Percentiles rank a stretch among this genome's conserved stretches.
These are phyloP conservation scores for Meiosimyza platycephala DNA, from an alignment of 2,888 invertebrate genomes.

Conservation along the genomic window DNA sequence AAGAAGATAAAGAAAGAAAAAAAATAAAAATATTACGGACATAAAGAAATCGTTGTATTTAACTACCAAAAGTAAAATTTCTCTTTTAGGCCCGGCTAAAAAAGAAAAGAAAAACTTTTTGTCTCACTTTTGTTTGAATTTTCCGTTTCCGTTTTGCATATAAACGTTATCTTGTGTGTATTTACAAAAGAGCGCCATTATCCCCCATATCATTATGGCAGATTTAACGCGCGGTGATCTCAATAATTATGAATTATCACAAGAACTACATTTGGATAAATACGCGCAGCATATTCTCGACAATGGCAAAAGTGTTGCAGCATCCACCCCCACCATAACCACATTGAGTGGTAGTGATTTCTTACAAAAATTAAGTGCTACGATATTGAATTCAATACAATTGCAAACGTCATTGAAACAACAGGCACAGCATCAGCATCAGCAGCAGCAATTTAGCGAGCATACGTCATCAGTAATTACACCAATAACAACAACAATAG, in stretches of 20 bases:
- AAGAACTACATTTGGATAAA: slow-evolving; percentile 62
- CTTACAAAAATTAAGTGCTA: slow-evolving; percentile 61
- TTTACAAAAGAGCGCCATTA: too few relatives aligned
- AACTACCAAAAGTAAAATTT: background rate
- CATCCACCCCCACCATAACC: slow-evolving; percentile 58
- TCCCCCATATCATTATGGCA: background rate
- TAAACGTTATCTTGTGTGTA: too few relatives aligned
- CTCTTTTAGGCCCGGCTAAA: background rate
- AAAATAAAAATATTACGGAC: background rate
- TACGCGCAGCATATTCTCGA: slow-evolving; percentile 60
- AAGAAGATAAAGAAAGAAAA: background rate
- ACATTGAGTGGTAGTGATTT: slow-evolving; percentile 57
- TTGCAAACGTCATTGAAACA: slow-evolving; percentile 45
- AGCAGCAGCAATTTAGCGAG: background rate
- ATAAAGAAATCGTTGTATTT: background rate
- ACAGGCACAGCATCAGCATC: slow-evolving; percentile 5
- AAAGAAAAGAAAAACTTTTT: slow-evolving; percentile 2
- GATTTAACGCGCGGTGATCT: background rate
- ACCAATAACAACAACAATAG: slow-evolving; percentile 13
- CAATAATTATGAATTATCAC: slow-evolving; percentile 56
- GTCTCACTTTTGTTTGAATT: slow-evolving; percentile 5
- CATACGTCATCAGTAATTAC: background rate
- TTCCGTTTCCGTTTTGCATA: too few relatives aligned
- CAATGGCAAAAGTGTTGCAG: slow-evolving; percentile 46
- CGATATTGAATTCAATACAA: slow-evolving; percentile 60